Conservation (phyloP, 2,797 vertebrate species). For the Babyrousa celebensis region DNA sequence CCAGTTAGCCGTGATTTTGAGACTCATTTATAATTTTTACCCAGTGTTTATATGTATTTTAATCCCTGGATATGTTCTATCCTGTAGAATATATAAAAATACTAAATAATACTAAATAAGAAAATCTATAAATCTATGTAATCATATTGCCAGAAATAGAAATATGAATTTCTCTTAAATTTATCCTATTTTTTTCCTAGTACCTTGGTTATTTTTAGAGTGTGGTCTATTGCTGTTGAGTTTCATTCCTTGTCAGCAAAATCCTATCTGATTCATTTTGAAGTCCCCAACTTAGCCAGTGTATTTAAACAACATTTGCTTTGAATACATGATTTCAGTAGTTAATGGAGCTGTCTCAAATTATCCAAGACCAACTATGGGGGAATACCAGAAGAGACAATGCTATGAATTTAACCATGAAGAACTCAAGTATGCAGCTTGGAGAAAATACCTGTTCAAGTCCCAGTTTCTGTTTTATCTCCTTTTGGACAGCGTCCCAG, state of each 20-base stretch:
- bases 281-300: background rate
- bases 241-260: constrained; percentile 31
- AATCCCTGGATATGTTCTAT: background rate
- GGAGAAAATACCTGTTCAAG: background rate
- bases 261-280: constrained; percentile 6
- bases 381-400: background rate
- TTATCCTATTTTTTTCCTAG: constrained; percentile 48
- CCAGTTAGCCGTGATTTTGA: background rate
- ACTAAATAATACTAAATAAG: background rate
- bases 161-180: constrained; percentile 13
- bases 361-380: background rate
- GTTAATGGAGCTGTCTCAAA: background rate
- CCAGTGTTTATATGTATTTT: constrained; percentile 1
- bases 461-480: constrained; percentile 24
- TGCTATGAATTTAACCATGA: background rate
- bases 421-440: background rate
- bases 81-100: too few relatives aligned
- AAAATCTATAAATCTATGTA: background rate
- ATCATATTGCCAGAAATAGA: constrained; percentile 17
- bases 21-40: constrained; percentile 39
- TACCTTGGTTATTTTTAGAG: constrained; percentile 30
- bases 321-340: background rate
- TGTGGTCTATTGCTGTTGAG: background rate
- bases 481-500: constrained; percentile 12
- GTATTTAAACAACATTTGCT: constrained; percentile 5